Conservation (phyloP, 1,140 invertebrate species). For the Helicoverpa zea region DNA sequence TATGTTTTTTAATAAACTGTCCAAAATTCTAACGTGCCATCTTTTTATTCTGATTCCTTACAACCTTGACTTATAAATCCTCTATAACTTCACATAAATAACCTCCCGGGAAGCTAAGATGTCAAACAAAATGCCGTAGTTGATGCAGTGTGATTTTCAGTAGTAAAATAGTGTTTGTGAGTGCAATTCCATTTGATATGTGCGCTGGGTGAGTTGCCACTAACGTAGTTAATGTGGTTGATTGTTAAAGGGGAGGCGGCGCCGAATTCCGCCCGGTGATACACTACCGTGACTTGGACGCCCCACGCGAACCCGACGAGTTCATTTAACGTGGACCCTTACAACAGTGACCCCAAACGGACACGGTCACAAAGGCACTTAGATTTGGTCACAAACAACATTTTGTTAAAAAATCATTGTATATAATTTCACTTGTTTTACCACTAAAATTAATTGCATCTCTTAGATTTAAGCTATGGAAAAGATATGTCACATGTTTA, state of each 20-base stretch:
- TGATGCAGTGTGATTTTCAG: conserved; percentile 44
- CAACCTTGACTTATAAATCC: conserved; percentile 1
- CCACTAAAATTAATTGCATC: neutral
- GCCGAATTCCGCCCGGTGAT: conserved; percentile 94
- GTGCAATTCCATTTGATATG: conserved; percentile 37
- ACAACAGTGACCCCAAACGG: conserved; percentile 54
- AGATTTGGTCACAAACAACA: neutral
- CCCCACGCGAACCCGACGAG: conserved; percentile 95
- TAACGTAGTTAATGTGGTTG: conserved; percentile 62
- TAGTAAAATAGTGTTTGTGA: conserved; percentile 41
- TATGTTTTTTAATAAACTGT: conserved; percentile 54
- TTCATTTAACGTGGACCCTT: conserved; percentile 88
- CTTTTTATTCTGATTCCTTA: conserved; percentile 44
- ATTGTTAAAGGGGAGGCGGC: conserved; percentile 89
- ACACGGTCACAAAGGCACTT: conserved; percentile 42
- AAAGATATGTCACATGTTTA: conserved; percentile 20
- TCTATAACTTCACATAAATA: neutral
- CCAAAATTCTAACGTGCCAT: conserved; percentile 42
- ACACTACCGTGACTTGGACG: conserved; percentile 97
- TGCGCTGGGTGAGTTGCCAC: conserved; percentile 51
- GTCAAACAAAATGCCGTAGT: conserved; percentile 37
- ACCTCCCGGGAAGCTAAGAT: conserved; percentile 78
- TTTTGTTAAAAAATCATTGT: neutral
- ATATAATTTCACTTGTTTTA: conserved; percentile 17
- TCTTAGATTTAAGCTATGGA: conserved; percentile 31